A percentile compares a stretch with the other conserved stretches of the same genome.
These are phyloP conservation scores for Drosophila tsacasi DNA, from an alignment of 1,140 invertebrate species.

Conservation along the genomic window DNA sequence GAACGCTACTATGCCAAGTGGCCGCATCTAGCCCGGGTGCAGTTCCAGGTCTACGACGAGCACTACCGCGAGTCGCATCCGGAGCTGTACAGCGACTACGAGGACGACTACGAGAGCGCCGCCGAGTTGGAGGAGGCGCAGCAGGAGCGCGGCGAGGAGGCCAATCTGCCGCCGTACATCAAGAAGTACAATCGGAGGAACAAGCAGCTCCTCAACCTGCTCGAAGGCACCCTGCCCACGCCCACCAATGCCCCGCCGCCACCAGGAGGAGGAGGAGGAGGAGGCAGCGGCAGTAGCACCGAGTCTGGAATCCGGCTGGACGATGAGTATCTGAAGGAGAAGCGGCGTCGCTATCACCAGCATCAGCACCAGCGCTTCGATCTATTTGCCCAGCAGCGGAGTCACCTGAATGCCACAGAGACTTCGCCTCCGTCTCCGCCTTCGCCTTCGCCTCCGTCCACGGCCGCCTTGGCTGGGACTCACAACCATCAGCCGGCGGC, in stretches of 20 bases:
- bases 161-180: constrained; percentile 79
- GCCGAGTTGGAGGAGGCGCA: constrained; percentile 72
- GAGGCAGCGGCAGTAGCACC: neutral
- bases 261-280: constrained; percentile 2
- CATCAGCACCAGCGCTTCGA: constrained; percentile 43
- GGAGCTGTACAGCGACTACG: constrained; percentile 67
- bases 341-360: constrained; percentile 74
- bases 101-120: constrained; percentile 76
- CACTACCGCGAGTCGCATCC: constrained; percentile 69
- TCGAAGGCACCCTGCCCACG: constrained; percentile 72
- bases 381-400: constrained; percentile 60
- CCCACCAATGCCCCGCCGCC: constrained; percentile 26
- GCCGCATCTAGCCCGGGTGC: constrained; percentile 77
- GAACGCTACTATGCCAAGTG: constrained; percentile 81
- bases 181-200: constrained; percentile 80
- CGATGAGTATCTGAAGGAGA: constrained; percentile 76
- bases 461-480: neutral
- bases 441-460: neutral
- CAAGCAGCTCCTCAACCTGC: constrained; percentile 76
- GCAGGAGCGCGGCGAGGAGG: constrained; percentile 67
- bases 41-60: constrained; percentile 78
- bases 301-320: constrained; percentile 51
- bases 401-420: constrained; percentile 8
- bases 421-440: neutral
- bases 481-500: too few species aligned